phyloP scores from a whole-genome alignment of 2,888 invertebrate genomes.

The Aspidiotus rigidus region DNA sequence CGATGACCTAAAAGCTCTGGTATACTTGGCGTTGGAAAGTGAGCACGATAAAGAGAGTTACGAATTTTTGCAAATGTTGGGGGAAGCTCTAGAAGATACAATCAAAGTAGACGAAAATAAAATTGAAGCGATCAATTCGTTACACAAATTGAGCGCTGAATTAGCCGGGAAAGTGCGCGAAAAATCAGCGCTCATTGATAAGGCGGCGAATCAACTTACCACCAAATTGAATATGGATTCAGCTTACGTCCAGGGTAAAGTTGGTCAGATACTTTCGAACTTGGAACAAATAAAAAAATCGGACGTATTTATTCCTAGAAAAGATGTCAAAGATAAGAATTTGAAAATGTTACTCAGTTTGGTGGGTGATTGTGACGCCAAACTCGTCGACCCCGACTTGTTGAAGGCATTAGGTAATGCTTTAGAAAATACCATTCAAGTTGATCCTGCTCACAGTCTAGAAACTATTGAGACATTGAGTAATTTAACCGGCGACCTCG shows the following conservation, averaged over 20 bases:
- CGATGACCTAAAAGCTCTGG: conserved; percentile 4
- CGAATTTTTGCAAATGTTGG: conserved; percentile 7
- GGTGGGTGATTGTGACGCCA: conserved; percentile 1
- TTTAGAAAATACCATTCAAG: conserved; percentile 11
- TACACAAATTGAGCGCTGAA: background rate
- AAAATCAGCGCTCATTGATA: conserved; percentile 41
- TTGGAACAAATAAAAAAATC: conserved; percentile 20
- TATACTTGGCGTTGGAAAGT: conserved; percentile 8
- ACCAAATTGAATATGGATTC: conserved; percentile 44
- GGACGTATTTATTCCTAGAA: background rate
- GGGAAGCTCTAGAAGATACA: conserved; percentile 13
- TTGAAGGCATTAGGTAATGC: conserved; percentile 17
- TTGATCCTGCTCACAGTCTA: background rate
- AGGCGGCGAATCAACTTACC: conserved; percentile 37
- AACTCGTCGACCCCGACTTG: background rate
- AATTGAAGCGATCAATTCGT: conserved; percentile 9
- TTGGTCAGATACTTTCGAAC: conserved; percentile 44
- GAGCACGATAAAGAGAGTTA: conserved; percentile 1
- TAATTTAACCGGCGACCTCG: conserved; percentile 8
- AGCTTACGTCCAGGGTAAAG: conserved; percentile 45
- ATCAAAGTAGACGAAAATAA: conserved; percentile 15
- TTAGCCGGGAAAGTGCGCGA: conserved; percentile 7
- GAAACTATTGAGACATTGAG: conserved; percentile 5
- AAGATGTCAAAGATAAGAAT: conserved; percentile 10
- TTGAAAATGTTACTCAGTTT: conserved; percentile 16